Base-by-base conservation (phyloP, 2,113 vertebrate species). In the Muntiacus reevesi region DNA sequence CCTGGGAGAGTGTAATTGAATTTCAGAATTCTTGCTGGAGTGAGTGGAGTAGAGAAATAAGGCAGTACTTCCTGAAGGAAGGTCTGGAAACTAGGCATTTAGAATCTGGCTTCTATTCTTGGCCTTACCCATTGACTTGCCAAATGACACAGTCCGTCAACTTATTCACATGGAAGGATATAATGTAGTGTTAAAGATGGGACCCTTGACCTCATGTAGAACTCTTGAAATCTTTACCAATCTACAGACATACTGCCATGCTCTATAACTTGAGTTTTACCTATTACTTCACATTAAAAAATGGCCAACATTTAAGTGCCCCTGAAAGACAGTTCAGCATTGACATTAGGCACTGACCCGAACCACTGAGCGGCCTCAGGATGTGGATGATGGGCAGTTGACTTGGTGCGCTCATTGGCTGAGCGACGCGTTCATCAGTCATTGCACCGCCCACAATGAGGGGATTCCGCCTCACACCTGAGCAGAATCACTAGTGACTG, bases 11-110 rank as follows among this genome's bases (percentile, higher is more conserved):
- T 85, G 4, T 84, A 92, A 79, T 21, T 94, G 40, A 85, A 89
- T 92, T 92, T 94, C 57, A 94, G 36, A 84, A 64, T 92, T 89
- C 36, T 94, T 96, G 57, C 43, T 93, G 27, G 47, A 57, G n/a
- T 57, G 83, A 82, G 11, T 88, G 15, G 43, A 64, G 54, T 71
- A n/a, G 33, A 6, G 54, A 11, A 92, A 30, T 67, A 94, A 95
- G 67, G 59, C 12, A 36, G 40, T 33, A 86, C 12, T 94, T 82
- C 88, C 85, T 97, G 25, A 88, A 91, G 62, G 28, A 23, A 57
- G 74, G 36, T 13, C 57, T 92, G 5, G 94, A 74, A 97, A 81
- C 64, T 88, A 40, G 86, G 47, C 79, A 4, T 76, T 87, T 79
- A 92, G 89, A 90, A 82, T 74, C 59, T 62, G 25, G n/a, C 33